A percentile compares a stretch with the other conserved stretches of the same genome.
Evolutionary conservation across 2,888 invertebrate species (phyloP).

Genomic region (Pheosia gnoma): DNA sequence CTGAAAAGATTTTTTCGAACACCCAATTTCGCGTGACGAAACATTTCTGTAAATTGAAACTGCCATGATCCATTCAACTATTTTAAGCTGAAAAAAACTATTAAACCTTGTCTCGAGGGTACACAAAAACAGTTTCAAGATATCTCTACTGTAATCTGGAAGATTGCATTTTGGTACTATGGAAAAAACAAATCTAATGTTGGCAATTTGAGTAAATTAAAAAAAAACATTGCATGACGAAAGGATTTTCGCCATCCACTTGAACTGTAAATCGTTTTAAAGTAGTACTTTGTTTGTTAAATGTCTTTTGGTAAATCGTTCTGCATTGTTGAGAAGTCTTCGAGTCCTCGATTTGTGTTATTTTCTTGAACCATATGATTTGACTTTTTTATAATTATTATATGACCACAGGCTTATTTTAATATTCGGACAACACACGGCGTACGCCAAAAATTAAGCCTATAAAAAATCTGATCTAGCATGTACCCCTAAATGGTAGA

Average conservation of each 20-base stretch:
- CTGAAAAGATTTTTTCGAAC: slow-evolving; percentile 3
- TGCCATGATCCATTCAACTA: slow-evolving; percentile 26
- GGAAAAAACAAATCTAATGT: slow-evolving; percentile 2
- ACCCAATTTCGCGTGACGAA: background rate
- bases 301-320: background rate
- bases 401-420: no score
- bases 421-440: no score
- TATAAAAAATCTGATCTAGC: no score
- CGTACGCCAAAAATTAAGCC: no score
- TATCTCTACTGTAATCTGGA: slow-evolving; percentile 1
- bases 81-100: slow-evolving; percentile 15
- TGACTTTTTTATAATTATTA: no score
- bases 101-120: slow-evolving; percentile 1
- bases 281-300: background rate
- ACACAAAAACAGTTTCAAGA: slow-evolving; percentile 5
- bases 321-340: no score
- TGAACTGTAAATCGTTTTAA: background rate
- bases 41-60: slow-evolving; percentile 7
- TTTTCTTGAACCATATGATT: no score
- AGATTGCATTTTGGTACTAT: slow-evolving; percentile 3
- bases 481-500: no score
- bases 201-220: background rate
- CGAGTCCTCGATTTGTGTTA: no score
- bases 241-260: background rate
- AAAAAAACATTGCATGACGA: background rate